Evolutionary conservation across 2,888 invertebrate species (phyloP).

Genomic region (Galerucella calmariensis): DNA sequence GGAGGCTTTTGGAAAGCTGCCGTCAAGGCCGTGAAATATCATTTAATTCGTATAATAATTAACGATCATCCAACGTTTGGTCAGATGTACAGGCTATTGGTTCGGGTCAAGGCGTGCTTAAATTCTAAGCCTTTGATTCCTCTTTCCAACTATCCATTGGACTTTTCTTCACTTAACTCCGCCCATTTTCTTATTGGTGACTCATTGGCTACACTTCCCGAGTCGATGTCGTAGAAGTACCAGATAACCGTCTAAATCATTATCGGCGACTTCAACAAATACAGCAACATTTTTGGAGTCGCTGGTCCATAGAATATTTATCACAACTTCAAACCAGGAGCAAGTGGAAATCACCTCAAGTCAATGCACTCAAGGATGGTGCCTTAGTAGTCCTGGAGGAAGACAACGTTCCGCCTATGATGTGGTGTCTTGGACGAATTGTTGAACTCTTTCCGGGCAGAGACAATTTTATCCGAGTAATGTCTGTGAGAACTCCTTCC

Average conservation of each 20-base stretch:
- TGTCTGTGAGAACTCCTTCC: neutral
- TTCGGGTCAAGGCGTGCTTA: too few species aligned
- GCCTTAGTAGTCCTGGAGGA: neutral
- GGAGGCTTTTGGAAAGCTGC: neutral
- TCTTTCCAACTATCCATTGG: too few species aligned
- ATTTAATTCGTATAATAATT: neutral
- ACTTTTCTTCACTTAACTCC: too few species aligned
- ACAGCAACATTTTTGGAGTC: too few species aligned
- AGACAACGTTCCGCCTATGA: neutral
- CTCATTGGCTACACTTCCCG: too few species aligned
- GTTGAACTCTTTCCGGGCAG: neutral
- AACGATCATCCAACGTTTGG: too few species aligned
- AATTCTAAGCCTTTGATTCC: too few species aligned
- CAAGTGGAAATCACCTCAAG: neutral
- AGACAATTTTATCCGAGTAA: neutral
- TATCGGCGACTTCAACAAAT: too few species aligned
- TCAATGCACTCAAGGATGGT: neutral
- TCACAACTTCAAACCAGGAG: neutral
- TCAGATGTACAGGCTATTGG: too few species aligned
- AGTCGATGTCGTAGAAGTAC: too few species aligned
- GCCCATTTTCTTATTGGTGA: too few species aligned
- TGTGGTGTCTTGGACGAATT: neutral
- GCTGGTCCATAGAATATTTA: neutral
- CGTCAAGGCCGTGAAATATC: neutral
- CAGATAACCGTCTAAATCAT: too few species aligned